phyloP scores from a whole-genome alignment of 2,888 invertebrate species.

The Drosophila koepferae region DNA sequence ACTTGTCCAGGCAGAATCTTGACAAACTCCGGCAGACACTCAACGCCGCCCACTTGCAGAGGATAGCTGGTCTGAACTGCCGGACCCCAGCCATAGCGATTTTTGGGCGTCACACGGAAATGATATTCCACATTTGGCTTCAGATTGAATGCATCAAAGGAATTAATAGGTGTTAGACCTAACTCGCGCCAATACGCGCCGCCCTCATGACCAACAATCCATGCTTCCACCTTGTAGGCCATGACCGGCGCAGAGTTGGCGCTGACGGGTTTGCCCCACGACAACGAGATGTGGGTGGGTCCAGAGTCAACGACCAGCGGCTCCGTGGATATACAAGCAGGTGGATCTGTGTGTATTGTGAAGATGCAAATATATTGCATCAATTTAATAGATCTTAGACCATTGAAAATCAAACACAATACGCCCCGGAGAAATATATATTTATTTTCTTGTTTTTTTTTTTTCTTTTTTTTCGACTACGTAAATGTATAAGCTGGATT shows the following conservation, averaged over 20 bases:
- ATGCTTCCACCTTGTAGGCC: slow-evolving; percentile 93
- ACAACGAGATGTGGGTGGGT: slow-evolving; percentile 92
- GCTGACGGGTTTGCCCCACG: slow-evolving; percentile 91
- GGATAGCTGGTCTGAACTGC: slow-evolving; percentile 89
- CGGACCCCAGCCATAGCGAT: slow-evolving; percentile 96
- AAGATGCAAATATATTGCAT: slow-evolving; percentile 14
- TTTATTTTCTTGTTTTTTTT: slow-evolving; percentile 76
- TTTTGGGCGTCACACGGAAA: slow-evolving; percentile 94
- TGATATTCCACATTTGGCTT: slow-evolving; percentile 92
- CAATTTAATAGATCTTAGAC: slow-evolving; percentile 9
- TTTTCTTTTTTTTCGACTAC: slow-evolving; percentile 74
- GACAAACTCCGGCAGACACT: slow-evolving; percentile 91
- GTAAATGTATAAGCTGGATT: slow-evolving; percentile 82
- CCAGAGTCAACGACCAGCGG: slow-evolving; percentile 93
- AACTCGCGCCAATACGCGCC: slow-evolving; percentile 94
- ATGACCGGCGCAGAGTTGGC: slow-evolving; percentile 91
- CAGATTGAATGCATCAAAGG: slow-evolving; percentile 93
- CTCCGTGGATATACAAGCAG: slow-evolving; percentile 91
- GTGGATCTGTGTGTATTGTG: slow-evolving; percentile 88
- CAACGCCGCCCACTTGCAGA: slow-evolving; percentile 88
- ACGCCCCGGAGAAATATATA: slow-evolving; percentile 85
- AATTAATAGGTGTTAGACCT: slow-evolving; percentile 92
- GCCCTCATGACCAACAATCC: slow-evolving; percentile 92
- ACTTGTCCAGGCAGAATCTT: slow-evolving; percentile 91
- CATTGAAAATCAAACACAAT: slow-evolving; percentile 64